Evolutionary conservation across 2,888 invertebrate genomes (phyloP).

Genomic region (Actias luna): DNA sequence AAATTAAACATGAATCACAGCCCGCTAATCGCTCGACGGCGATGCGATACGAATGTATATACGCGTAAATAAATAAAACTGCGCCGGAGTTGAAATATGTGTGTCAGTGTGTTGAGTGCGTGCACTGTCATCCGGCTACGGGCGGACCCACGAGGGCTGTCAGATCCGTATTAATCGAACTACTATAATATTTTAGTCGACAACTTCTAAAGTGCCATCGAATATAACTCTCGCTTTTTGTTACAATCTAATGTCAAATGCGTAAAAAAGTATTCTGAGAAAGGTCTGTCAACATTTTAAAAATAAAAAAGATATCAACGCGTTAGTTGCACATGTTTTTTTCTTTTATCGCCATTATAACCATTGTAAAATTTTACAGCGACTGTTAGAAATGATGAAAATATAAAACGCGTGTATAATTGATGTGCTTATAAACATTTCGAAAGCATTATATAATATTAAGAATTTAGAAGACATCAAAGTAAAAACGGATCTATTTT

Average conservation of each 20-base stretch:
- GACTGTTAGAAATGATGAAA: no score
- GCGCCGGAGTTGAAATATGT: conserved; percentile 58
- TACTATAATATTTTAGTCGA: neutral
- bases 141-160: conserved; percentile 36
- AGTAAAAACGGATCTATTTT: no score
- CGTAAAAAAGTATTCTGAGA: neutral
- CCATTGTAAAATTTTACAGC: no score
- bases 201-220: neutral
- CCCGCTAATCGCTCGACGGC: conserved; percentile 20
- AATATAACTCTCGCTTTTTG: neutral
- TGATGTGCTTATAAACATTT: no score
- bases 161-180: conserved; percentile 13
- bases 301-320: no score
- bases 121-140: conserved; percentile 38
- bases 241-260: neutral
- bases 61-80: conserved; percentile 66
- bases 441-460: no score
- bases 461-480: no score
- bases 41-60: conserved; percentile 16
- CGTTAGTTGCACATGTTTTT: no score
- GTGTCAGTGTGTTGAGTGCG: conserved; percentile 66
- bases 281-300: neutral
- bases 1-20: conserved; percentile 14
- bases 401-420: no score
- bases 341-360: no score